phyloP scores from a whole-genome alignment of 2,113 vertebrate species.

The Podarcis raffonei region DNA sequence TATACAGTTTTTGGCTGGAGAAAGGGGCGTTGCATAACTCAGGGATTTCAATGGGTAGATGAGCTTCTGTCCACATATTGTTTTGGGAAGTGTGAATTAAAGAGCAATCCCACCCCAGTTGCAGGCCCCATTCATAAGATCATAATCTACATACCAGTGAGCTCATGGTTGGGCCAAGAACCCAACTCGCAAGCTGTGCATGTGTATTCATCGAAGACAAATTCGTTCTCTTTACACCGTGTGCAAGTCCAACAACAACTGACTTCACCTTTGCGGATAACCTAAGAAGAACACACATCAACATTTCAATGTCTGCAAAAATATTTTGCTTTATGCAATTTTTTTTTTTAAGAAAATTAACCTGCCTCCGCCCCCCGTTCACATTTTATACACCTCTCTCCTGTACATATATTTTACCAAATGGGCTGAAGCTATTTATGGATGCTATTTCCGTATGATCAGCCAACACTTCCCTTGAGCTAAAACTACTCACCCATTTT shows the following conservation, averaged over 20 bases:
- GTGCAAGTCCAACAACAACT: slow-evolving; percentile 99
- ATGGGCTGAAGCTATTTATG: background rate
- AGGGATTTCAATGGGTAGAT: too few species aligned
- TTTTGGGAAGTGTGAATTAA: too few species aligned
- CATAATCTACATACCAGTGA: slow-evolving; percentile 84
- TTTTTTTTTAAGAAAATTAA: too few species aligned
- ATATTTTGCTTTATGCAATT: background rate
- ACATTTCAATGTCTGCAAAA: background rate
- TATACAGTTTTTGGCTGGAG: too few species aligned
- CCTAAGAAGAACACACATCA: slow-evolving; percentile 73
- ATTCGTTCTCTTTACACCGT: slow-evolving; percentile 96
- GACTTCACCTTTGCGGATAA: slow-evolving; percentile 98
- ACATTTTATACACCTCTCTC: background rate
- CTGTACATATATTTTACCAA: background rate
- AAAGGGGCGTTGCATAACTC: too few species aligned
- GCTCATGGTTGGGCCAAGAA: slow-evolving; percentile 91
- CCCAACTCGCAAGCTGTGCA: slow-evolving; percentile 94
- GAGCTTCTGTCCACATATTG: too few species aligned
- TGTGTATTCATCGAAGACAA: slow-evolving; percentile 95
- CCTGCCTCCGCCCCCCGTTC: too few species aligned
- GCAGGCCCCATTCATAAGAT: background rate
- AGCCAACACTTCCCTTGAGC: background rate
- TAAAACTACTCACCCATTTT: background rate
- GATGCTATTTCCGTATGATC: background rate
- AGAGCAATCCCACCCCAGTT: background rate